phyloP scores from a whole-genome alignment of 2,888 invertebrate species.

The Oscheius sp. region DNA sequence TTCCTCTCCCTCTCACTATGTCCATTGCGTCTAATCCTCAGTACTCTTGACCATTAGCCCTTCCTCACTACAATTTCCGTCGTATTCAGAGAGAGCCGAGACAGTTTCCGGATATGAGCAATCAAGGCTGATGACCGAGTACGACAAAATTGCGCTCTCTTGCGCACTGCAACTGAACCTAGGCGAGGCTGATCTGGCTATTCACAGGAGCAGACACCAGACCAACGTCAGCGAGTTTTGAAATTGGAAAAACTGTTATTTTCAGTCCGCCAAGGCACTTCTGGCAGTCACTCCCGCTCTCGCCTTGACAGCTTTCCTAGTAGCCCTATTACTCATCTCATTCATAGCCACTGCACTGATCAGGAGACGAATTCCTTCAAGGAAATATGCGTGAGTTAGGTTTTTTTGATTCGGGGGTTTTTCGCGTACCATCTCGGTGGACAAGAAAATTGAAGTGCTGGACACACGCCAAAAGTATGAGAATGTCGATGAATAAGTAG shows the following conservation, averaged over 20 bases:
- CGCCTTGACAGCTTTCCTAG: constrained; percentile 46
- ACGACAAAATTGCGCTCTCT: constrained; percentile 22
- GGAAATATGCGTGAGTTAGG: constrained; percentile 53
- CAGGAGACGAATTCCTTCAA: constrained; percentile 52
- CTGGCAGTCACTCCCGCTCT: constrained; percentile 51
- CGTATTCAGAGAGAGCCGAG: not conserved
- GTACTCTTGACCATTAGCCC: not conserved
- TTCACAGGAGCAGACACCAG: constrained; percentile 21
- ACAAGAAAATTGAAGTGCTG: too few species aligned
- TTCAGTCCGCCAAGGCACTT: constrained; percentile 49
- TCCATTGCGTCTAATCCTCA: constrained; percentile 27
- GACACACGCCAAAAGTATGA: too few species aligned
- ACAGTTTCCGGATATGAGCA: constrained; percentile 4
- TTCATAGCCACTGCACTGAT: constrained; percentile 52
- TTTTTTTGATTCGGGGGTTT: not conserved
- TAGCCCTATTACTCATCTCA: constrained; percentile 46
- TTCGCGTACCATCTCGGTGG: too few species aligned
- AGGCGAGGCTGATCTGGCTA: constrained; percentile 25
- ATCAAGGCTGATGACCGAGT: constrained; percentile 23
- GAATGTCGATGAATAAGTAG: too few species aligned
- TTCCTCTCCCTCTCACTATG: constrained; percentile 13
- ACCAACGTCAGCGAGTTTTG: constrained; percentile 12
- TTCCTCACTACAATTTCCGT: not conserved
- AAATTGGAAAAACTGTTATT: not conserved
- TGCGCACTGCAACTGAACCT: constrained; percentile 19